phyloP scores from a whole-genome alignment of 2,113 vertebrate species.

The Tachycineta bicolor region DNA sequence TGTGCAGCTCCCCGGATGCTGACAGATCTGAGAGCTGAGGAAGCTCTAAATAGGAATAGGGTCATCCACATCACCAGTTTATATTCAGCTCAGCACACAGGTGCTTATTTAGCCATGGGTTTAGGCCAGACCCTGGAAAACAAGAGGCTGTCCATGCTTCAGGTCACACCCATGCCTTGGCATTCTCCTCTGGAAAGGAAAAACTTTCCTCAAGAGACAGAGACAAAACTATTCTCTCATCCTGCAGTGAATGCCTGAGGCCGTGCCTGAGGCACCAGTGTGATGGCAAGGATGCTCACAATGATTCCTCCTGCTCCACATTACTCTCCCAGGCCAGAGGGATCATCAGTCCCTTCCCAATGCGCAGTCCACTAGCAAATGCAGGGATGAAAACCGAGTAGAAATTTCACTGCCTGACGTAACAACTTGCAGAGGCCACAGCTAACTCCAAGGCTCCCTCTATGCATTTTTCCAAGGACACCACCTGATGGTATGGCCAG shows the following conservation, averaged over 20 bases:
- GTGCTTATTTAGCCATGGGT: neutral
- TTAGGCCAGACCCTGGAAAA: neutral
- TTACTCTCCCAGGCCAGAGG: neutral
- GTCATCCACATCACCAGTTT: neutral
- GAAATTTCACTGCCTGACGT: neutral
- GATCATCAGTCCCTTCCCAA: neutral
- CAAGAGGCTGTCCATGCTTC: neutral
- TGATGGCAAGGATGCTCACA: neutral
- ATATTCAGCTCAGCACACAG: neutral
- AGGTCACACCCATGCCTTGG: neutral
- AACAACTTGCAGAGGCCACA: neutral
- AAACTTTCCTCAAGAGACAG: neutral
- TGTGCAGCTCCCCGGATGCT: neutral
- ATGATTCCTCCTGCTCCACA: rapidly evolving
- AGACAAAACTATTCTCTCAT: neutral
- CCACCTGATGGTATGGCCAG: neutral
- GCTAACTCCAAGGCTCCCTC: neutral
- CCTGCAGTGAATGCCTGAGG: neutral
- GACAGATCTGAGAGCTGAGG: neutral
- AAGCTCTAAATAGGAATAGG: neutral
- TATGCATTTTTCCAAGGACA: neutral
- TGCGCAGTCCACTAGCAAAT: neutral
- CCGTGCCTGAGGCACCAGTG: neutral
- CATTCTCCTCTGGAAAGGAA: neutral
- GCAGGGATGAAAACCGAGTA: rapidly evolving